Conservation (phyloP, 2,797 vertebrate species). For the Typhlichthys subterraneus region DNA sequence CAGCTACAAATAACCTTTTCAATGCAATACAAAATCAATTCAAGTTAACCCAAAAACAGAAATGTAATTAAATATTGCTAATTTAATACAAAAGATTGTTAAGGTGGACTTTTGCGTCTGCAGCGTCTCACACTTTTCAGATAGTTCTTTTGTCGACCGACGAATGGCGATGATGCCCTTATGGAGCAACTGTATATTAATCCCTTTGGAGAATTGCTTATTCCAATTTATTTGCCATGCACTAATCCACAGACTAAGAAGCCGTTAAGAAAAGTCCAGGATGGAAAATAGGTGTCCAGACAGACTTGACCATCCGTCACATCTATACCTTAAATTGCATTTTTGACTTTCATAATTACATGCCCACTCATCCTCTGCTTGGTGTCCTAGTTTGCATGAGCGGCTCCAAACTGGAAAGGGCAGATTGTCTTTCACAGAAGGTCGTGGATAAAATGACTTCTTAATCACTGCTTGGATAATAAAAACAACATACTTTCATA, state of each 20-base stretch:
- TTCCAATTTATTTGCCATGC: conserved; percentile 59
- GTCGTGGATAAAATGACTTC: not conserved
- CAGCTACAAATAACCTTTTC: too few relatives aligned
- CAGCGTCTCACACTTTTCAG: too few relatives aligned
- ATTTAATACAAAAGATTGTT: too few relatives aligned
- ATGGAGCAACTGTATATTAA: conserved; percentile 60
- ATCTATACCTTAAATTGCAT: conserved; percentile 74
- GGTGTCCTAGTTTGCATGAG: conserved; percentile 74
- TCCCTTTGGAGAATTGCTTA: conserved; percentile 62
- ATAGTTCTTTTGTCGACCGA: too few relatives aligned
- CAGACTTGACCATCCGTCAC: conserved; percentile 63
- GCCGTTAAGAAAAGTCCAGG: conserved; percentile 60
- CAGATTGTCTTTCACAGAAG: conserved; percentile 23
- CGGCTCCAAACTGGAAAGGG: conserved; percentile 40
- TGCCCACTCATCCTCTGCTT: conserved; percentile 72
- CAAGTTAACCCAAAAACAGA: too few relatives aligned
- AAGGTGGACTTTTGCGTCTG: too few relatives aligned
- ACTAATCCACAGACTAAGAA: conserved; percentile 76
- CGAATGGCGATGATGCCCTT: conserved; percentile 39
- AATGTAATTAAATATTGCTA: too few relatives aligned
- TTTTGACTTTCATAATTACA: conserved; percentile 77
- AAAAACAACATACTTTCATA: not conserved
- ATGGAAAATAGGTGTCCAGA: conserved; percentile 78
- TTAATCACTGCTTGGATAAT: not conserved
- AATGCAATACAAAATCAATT: too few relatives aligned